These are phyloP conservation scores for Parnassius smintheus DNA, from an alignment of 2,888 invertebrate species.

Conservation along the genomic window DNA sequence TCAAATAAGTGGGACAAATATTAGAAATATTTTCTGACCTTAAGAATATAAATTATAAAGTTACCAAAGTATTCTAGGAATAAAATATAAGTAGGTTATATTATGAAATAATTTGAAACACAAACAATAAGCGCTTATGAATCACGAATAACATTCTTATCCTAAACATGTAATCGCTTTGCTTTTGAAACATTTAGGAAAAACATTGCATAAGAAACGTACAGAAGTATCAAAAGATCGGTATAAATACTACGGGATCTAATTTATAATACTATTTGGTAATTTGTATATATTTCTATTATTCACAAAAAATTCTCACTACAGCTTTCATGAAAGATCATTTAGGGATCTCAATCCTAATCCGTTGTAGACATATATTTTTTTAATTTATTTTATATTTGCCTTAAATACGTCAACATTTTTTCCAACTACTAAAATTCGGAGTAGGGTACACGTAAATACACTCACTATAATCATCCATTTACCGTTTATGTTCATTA, in stretches of 20 bases:
- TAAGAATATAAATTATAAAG: constrained; percentile 5
- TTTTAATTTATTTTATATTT: constrained; percentile 35
- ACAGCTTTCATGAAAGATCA: constrained; percentile 64
- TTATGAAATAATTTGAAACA: constrained; percentile 2
- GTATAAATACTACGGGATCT: constrained; percentile 73
- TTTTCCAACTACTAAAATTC: constrained; percentile 56
- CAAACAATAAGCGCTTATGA: constrained; percentile 1
- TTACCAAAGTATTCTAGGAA: constrained; percentile 5
- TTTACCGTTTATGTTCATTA: not conserved
- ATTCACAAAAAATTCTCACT: constrained; percentile 63
- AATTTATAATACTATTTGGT: constrained; percentile 61
- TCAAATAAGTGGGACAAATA: not conserved
- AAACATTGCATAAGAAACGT: constrained; percentile 42
- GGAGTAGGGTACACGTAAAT: constrained; percentile 44
- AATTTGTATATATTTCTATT: constrained; percentile 37
- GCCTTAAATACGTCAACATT: constrained; percentile 43
- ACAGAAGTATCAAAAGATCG: constrained; percentile 71
- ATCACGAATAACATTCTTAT: not conserved
- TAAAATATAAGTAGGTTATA: not conserved
- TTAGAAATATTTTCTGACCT: not conserved
- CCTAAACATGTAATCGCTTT: constrained; percentile 3
- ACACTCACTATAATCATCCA: not conserved
- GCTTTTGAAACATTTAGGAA: constrained; percentile 8
- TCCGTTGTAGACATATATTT: constrained; percentile 34
- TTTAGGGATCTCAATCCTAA: constrained; percentile 38